Percentiles rank a stretch among this genome's conserved stretches.
phyloP scores from a whole-genome alignment of 2,113 vertebrate species.

The Sinocyclocheilus rhinocerous region DNA sequence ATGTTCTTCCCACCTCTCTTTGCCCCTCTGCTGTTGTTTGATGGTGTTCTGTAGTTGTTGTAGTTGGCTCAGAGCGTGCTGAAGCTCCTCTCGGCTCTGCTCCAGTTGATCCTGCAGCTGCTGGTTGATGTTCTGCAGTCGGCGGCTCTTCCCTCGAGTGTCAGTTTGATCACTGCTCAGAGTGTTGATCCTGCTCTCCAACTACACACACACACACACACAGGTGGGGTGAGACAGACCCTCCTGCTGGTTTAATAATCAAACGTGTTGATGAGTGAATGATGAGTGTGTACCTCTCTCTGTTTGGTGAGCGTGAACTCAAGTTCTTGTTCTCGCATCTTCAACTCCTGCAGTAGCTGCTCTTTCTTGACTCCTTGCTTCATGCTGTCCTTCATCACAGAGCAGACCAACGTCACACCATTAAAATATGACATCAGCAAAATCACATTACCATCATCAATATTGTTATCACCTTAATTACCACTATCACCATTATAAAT shows the following conservation, averaged over 20 bases:
- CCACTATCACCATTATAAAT: background rate
- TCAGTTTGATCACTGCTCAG: slow-evolving; percentile 78
- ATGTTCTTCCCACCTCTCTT: slow-evolving; percentile 74
- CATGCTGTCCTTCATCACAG: slow-evolving; percentile 75
- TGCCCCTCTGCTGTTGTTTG: slow-evolving; percentile 75
- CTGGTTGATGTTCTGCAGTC: slow-evolving; percentile 77
- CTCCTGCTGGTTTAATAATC: background rate
- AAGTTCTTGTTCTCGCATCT: slow-evolving; percentile 84
- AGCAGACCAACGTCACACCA: slow-evolving; percentile 3
- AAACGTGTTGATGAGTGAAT: background rate
- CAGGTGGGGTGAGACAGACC: background rate
- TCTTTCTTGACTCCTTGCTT: slow-evolving; percentile 76
- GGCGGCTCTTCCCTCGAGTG: slow-evolving; percentile 79
- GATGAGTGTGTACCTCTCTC: slow-evolving; percentile 79
- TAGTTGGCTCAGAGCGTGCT: slow-evolving; percentile 73
- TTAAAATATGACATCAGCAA: background rate
- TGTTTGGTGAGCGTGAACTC: slow-evolving; percentile 80
- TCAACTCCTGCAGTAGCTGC: slow-evolving; percentile 83
- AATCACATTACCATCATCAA: background rate
- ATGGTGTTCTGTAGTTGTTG: slow-evolving; percentile 74
- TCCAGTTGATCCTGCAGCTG: slow-evolving; percentile 86
- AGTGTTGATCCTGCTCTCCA: slow-evolving; percentile 82
- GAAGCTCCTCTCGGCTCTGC: slow-evolving; percentile 81
- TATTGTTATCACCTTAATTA: background rate
- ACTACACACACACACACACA: slow-evolving; percentile 65